Evolutionary conservation across 2,888 invertebrate genomes (phyloP).

Genomic region (Chrysolina americana): DNA sequence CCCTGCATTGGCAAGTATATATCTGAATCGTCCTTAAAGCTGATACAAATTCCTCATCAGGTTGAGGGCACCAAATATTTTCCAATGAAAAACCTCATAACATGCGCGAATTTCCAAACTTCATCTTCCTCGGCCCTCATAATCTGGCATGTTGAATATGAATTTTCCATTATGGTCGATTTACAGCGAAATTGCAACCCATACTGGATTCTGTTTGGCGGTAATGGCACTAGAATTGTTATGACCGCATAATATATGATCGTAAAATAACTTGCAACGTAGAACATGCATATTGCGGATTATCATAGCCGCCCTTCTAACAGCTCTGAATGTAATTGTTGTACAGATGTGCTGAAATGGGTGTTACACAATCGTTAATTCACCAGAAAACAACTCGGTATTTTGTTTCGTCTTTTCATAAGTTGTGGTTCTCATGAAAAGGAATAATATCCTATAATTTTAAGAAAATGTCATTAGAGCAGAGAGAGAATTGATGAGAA

Average conservation of each 20-base stretch:
- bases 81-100: not conserved
- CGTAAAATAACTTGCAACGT: conserved; percentile 11
- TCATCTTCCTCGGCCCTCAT: not conserved
- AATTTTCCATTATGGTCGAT: conserved; percentile 10
- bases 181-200: conserved; percentile 9
- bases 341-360: not conserved
- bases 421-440: no score
- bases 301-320: not conserved
- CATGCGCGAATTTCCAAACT: not conserved
- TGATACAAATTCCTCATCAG: not conserved
- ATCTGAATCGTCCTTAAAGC: not conserved
- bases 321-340: not conserved
- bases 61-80: not conserved
- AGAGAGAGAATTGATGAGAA: no score
- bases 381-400: no score
- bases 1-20: no score
- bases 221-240: conserved; percentile 12
- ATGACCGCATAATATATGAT: conserved; percentile 16
- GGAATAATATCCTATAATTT: no score
- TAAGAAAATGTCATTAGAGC: no score
- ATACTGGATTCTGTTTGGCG: conserved; percentile 1
- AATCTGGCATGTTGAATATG: conserved; percentile 3
- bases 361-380: no score
- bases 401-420: no score
- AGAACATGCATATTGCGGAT: conserved; percentile 10